Conservation (phyloP, 2,113 vertebrate species). For the Mustela lutreola region DNA sequence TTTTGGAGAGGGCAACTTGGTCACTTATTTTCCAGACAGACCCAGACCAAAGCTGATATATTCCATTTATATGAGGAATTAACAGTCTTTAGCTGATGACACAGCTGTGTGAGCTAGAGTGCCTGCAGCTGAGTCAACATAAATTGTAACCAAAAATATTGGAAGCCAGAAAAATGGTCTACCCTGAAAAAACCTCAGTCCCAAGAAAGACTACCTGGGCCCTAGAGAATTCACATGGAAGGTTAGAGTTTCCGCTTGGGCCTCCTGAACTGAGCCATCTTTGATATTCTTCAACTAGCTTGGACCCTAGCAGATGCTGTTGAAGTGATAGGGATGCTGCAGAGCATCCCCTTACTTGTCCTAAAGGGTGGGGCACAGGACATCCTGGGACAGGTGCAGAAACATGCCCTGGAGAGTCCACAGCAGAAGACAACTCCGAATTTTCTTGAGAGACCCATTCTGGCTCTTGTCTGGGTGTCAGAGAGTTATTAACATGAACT, state of each 20-base stretch:
- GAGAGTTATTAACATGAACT: neutral
- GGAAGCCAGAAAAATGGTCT: constrained; percentile 43
- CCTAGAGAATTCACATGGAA: neutral
- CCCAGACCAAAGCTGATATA: constrained; percentile 40
- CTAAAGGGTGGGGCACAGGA: neutral
- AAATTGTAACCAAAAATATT: constrained; percentile 58
- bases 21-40: constrained; percentile 64
- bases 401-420: neutral
- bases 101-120: constrained; percentile 60
- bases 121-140: constrained; percentile 71
- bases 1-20: constrained; percentile 16
- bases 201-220: constrained; percentile 20
- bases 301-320: neutral
- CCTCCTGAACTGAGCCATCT: neutral
- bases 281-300: neutral
- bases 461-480: neutral
- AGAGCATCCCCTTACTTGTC: neutral
- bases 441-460: neutral
- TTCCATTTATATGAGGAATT: constrained; percentile 64
- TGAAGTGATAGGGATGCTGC: neutral
- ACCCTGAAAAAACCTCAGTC: neutral
- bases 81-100: constrained; percentile 46
- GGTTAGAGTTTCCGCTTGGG: neutral
- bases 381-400: neutral
- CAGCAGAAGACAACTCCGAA: neutral